Base-by-base conservation (phyloP, 2,113 vertebrate species). In the Gavia stellata region DNA sequence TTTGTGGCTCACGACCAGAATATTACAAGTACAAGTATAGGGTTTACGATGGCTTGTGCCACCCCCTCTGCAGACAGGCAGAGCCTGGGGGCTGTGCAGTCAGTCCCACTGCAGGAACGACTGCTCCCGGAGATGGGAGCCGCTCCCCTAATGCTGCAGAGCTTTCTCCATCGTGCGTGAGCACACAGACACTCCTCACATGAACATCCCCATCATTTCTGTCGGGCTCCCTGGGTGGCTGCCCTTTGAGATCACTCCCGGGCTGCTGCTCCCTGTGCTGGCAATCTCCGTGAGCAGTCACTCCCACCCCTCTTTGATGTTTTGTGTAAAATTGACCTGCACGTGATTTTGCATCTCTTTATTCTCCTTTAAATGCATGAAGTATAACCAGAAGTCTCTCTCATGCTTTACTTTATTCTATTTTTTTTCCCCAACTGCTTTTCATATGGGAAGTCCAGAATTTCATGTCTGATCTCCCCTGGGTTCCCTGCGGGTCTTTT, bases 201-300 rank as follows among this genome's bases (percentile, higher is more conserved):
- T 14, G 4, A 29, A 15, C 1, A 1, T 21, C 55, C 65, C 45
- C 45, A 1, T 18, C 21, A 2, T 0, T 8, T 36, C 17, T 36
- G 18, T 2, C 14, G 81, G 10, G 15, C 10, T 40, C 28, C 14
- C n/a, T 28, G 93, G 11, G 10, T 44, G 70, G 26, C 47, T 28
- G 56, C 3, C 4, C 56, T 59, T 36, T 8, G 68, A 24, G 8
- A 14, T 31, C n/a, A 2, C 56, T 26, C 42, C 34, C 6, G 7
- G 34, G 50, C 45, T 79, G 74, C 75, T 40, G 49, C 68, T 78
- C 10, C 44, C 36, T 6, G 5, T 14, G 61, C 67, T 4, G 3
- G 7, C 66, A 9, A 1, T n/a, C 40, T 50, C 45, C 5, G 13
- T 7, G 63, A 81, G n/a, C 58, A 40, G 52, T 10, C 13, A 1